Conservation (phyloP, 2,113 vertebrate genomes). For the Alectura lathami region DNA sequence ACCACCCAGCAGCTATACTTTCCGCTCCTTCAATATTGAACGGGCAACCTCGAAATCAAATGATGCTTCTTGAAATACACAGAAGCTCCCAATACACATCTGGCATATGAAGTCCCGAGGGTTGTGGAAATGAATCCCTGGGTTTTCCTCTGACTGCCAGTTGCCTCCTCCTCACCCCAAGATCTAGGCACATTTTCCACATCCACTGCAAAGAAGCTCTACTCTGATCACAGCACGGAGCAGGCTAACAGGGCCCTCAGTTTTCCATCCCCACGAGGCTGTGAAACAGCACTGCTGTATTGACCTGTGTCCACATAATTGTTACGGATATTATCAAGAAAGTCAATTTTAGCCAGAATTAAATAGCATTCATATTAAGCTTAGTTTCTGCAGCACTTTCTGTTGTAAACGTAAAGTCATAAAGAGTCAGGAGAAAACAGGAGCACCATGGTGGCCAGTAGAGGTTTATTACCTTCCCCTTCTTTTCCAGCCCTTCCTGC, state of each 20-base stretch:
- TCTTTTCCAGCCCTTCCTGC: background rate
- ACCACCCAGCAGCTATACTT: background rate
- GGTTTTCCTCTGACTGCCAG: background rate
- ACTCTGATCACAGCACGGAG: background rate
- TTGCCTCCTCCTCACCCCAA: background rate
- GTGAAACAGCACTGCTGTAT: background rate
- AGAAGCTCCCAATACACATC: background rate
- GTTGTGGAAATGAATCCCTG: background rate
- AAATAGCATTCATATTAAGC: background rate
- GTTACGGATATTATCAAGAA: background rate
- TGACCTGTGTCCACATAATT: background rate
- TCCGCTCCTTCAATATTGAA: background rate
- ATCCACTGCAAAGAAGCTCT: background rate
- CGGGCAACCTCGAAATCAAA: background rate
- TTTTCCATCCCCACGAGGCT: background rate
- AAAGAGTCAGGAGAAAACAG: background rate
- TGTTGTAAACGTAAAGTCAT: background rate
- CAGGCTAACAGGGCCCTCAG: accelerated
- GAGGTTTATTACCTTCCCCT: background rate
- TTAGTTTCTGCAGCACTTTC: background rate
- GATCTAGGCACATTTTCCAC: background rate
- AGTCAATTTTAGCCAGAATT: background rate
- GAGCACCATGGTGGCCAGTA: background rate
- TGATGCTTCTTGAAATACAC: conserved; percentile 10
- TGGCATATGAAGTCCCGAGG: background rate